Evolutionary conservation across 2,797 vertebrate genomes (phyloP), one percentile per base, ranked within the genome.

Genomic region (Antrozous pallidus): DNA sequence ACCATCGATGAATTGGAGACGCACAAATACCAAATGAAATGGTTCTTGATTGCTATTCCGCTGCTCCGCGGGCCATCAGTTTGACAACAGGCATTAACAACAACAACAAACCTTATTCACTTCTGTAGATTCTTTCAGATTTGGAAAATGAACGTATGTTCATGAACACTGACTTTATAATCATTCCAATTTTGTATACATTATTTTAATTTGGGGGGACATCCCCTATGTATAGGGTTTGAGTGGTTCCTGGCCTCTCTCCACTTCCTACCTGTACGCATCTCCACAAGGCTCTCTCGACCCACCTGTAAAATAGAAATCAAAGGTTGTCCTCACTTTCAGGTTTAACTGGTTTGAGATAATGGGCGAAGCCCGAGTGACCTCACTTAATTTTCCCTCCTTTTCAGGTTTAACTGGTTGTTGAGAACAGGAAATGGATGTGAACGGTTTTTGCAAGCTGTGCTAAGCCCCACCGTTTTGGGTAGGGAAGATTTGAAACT

Each of bases 381-480:
- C 47, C 20, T 95, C 81, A 26, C 1, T 61, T 61, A 14, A 61
- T 61, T 61, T 61, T 61, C 58, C 31, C 28, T 61, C 58, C 28
- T 61, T 61, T 61, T 61, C 58, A 14, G 58, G 28, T 13, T 31
- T 31, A 31, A 63, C 6, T 31, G 67, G 49, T 58, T 79, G 14
- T n/a, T 79, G 58, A 90, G 67, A 88, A 73, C 33, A 95, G 24
- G 16, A 89, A 92, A 80, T 61, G 36, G 79, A 81, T 42, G 54
- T 38, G 36, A 90, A 80, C 38, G 31, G 26, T 93, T 88, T 88
- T 51, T 74, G 31, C 61, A 81, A 79, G n/a, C 40, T 56, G 40
- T 14, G 49, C 78, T 65, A 49, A 36, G 18, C 40, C 69, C 36
- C 8, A 14, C 83, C 45, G 33, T 47, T 36, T 65, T 40, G 58